A percentile compares a stretch with the other conserved stretches of the same genome.
Evolutionary conservation across 30 jellyfish, hydroid and myxozoan genomes (phyloP).

Genomic region (Hydra vulgaris): DNA sequence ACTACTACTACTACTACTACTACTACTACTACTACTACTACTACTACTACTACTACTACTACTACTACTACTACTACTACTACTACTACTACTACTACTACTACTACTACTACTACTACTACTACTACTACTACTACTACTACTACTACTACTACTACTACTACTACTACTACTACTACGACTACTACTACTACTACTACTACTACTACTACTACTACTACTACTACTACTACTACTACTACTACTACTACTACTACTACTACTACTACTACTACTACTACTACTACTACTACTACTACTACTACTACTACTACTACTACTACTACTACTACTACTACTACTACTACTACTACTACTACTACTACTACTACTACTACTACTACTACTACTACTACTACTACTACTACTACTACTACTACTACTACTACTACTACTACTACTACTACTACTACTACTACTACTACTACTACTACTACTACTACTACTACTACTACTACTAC

Average conservation of each 20-base stretch:
- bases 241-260: conserved; percentile 7
- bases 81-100: conserved; percentile 6
- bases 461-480: conserved; percentile 7
- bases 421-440: conserved; percentile 8
- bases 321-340: conserved; percentile 6
- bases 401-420: conserved; percentile 7
- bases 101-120: conserved; percentile 6
- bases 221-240: conserved; percentile 6
- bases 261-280: conserved; percentile 6
- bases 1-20: conserved; percentile 7
- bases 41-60: conserved; percentile 7
- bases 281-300: conserved; percentile 7
- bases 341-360: conserved; percentile 7
- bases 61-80: conserved; percentile 7
- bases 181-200: too few relatives aligned
- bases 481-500: conserved; percentile 7
- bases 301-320: conserved; percentile 7
- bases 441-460: conserved; percentile 6
- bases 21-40: conserved; percentile 5
- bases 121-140: conserved; percentile 8
- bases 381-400: conserved; percentile 7
- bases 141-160: conserved; percentile 6
- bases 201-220: too few relatives aligned
- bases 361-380: conserved; percentile 7
- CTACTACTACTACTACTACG: too few relatives aligned